Percentiles rank a stretch among this genome's conserved stretches.
Evolutionary conservation across 1,140 invertebrate species (phyloP).

Genomic region (Diprion similis): DNA sequence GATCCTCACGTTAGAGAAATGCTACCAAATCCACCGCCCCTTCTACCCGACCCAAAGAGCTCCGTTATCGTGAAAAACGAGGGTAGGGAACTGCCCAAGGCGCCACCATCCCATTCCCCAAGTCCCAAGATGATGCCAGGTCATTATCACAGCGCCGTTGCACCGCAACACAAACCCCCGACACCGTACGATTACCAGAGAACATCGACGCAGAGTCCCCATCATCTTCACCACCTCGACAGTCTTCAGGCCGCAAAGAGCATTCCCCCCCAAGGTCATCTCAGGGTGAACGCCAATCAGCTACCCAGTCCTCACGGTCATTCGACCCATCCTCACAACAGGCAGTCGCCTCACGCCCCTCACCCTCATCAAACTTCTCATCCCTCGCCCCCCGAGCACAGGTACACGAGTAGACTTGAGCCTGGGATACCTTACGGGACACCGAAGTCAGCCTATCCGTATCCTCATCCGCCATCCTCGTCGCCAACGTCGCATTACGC

Average conservation of each 20-base stretch:
- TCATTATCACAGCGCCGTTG: constrained; percentile 65
- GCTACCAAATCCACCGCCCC: constrained; percentile 66
- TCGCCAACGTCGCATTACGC: constrained; percentile 49
- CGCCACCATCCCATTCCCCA: constrained; percentile 66
- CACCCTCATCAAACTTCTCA: constrained; percentile 51
- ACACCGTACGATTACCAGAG: constrained; percentile 62
- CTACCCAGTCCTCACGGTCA: constrained; percentile 53
- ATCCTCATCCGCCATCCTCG: constrained; percentile 46
- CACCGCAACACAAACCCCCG: constrained; percentile 50
- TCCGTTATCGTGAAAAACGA: constrained; percentile 83
- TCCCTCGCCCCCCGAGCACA: constrained; percentile 62
- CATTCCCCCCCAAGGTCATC: constrained; percentile 38
- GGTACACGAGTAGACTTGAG: constrained; percentile 51
- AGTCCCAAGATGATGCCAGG: constrained; percentile 68
- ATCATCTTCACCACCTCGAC: constrained; percentile 55
- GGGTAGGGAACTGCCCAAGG: constrained; percentile 67
- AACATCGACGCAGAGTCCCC: constrained; percentile 65
- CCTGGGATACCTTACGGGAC: constrained; percentile 45
- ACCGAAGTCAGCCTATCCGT: constrained; percentile 50
- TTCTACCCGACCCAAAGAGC: constrained; percentile 73
- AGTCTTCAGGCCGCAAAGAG: constrained; percentile 44
- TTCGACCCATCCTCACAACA: constrained; percentile 50
- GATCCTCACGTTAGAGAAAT: constrained; percentile 64
- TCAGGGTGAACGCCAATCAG: constrained; percentile 39
- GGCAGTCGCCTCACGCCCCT: constrained; percentile 57